A percentile compares a stretch with the other conserved stretches of the same genome.
Conservation (phyloP, 2,113 vertebrate species). For the Aegithalos caudatus region DNA sequence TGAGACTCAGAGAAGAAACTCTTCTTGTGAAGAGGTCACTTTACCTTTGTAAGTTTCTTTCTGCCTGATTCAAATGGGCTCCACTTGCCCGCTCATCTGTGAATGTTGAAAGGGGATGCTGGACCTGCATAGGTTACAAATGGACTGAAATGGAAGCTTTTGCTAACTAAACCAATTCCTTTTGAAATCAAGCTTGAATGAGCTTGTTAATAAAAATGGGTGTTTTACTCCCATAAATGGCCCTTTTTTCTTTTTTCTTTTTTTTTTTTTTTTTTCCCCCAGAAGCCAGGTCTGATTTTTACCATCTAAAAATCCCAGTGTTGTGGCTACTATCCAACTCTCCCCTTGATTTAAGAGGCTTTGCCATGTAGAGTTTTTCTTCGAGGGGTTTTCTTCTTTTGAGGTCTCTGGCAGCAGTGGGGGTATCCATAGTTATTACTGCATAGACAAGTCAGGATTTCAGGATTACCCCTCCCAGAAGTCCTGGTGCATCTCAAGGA, state of each 20-base stretch:
- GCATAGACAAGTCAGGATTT: neutral
- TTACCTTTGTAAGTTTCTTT: neutral
- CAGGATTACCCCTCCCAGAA: neutral
- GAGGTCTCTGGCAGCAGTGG: neutral
- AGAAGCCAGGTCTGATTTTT: neutral
- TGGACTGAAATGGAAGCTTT: slow-evolving; percentile 21
- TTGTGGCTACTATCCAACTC: neutral
- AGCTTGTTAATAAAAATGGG: slow-evolving; percentile 19
- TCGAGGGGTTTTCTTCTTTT: neutral
- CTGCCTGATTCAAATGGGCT: slow-evolving; percentile 6
- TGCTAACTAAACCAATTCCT: slow-evolving; percentile 26
- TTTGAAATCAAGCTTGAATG: slow-evolving; percentile 27
- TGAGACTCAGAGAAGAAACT: neutral
- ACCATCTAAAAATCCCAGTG: neutral
- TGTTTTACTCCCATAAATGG: neutral
- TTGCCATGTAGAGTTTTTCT: neutral
- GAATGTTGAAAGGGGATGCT: slow-evolving; percentile 33
- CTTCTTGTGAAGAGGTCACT: neutral
- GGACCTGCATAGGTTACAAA: slow-evolving; percentile 23
- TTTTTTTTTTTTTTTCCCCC: neutral
- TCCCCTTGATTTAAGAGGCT: neutral
- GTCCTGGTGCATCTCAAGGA: neutral
- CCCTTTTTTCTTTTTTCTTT: too few relatives aligned
- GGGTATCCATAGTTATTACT: neutral
- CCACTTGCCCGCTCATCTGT: slow-evolving; percentile 11